Percentiles rank a stretch among this genome's conserved stretches.
Evolutionary conservation across 2,797 vertebrate species (phyloP).

Genomic region (Iguana delicatissima): DNA sequence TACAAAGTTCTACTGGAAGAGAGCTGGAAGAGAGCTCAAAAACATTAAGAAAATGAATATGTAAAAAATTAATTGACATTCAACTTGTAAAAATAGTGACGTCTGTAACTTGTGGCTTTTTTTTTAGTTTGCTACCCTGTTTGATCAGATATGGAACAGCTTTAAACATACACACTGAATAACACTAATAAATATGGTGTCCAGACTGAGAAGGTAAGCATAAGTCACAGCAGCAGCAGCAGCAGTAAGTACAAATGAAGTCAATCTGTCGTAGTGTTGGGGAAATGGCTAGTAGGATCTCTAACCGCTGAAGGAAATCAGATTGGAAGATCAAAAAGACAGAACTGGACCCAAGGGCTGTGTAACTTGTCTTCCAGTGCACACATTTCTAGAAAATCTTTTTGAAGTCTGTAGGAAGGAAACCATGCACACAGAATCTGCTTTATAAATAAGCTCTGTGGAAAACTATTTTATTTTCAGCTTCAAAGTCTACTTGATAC

Average conservation of each 20-base stretch:
- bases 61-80: not conserved
- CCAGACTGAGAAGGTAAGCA: not conserved
- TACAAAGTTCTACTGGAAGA: not conserved
- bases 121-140: not conserved
- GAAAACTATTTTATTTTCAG: slow-evolving; percentile 44
- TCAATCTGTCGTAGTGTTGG: not conserved
- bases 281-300: not conserved
- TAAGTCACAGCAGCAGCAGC: not conserved
- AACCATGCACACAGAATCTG: not conserved
- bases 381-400: slow-evolving; percentile 26
- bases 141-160: not conserved
- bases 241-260: not conserved
- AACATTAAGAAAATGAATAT: not conserved
- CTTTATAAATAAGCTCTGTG: not conserved
- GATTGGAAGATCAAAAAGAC: slow-evolving; percentile 18
- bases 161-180: not conserved
- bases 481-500: slow-evolving; percentile 9
- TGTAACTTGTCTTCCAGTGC: slow-evolving; percentile 10
- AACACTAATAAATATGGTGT: not conserved
- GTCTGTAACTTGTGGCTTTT: not conserved
- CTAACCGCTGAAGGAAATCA: not conserved
- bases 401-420: not conserved
- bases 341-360: slow-evolving; percentile 36
- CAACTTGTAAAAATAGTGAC: not conserved
- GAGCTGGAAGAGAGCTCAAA: not conserved